Evolutionary conservation across 2,797 vertebrate species (phyloP), one percentile per base, ranked within the genome.

Genomic region (Dryobates pubescens): DNA sequence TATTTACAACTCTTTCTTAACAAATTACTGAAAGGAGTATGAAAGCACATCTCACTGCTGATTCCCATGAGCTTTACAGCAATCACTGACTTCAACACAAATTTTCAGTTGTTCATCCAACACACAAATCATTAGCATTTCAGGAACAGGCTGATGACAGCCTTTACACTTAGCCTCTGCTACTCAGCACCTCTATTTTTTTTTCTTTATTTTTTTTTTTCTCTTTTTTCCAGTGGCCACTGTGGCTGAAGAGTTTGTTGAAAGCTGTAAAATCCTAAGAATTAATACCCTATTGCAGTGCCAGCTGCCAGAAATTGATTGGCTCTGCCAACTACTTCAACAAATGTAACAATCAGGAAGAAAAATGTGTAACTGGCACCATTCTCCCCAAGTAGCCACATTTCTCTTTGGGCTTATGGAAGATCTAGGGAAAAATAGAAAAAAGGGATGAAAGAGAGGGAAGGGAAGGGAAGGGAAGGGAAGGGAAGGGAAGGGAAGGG

Each of bases 291-390:
- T 22, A 87, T 30, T 69, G 53, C 38, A 93, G 51, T 69, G 70
- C 27, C 87, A 96, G 43, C 45, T 95, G 82, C 51, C 61, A 95
- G 62, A 88, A 85, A 82, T 29, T n/a, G 13, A 93, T 47, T 45
- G 13, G 30, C 18, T 63, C 27, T 23, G 51, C 3, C 19, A 45
- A 58, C 19, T 63, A 27, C 7, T 41, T 51, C 13, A 51, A 47
- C 15, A 68, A 75, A 53, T 10, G 6, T 15, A 62, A 79, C 1
- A 32, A 15, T 15, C 11, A 76, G 13, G 61, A 76, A 32, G 3
- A 36, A 83, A 72, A n/a, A 47, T 20, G 2, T 4, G 0, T 45
- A 34, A 27, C 13, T 4, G 0, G 9, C 17, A 76, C 22, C 2
- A 53, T 47, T 61, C 29, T 61, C 64, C n/a, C 32, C 19, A 72